These are phyloP conservation scores for Neoarius graeffei DNA, from an alignment of 2,113 vertebrate species.

Conservation along the genomic window DNA sequence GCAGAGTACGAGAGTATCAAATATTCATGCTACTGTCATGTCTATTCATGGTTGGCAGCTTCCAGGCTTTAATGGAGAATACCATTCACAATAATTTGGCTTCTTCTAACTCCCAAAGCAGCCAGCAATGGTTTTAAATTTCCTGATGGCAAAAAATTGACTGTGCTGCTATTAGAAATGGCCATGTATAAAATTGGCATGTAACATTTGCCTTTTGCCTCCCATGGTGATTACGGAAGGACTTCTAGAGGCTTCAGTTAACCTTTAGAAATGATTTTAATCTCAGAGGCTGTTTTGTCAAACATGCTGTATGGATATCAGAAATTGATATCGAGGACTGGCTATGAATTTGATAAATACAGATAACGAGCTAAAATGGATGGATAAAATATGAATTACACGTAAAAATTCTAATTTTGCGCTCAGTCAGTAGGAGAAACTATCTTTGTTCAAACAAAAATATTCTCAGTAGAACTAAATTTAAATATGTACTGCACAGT, in stretches of 20 bases:
- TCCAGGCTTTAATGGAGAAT: constrained; percentile 39
- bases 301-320: neutral
- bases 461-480: no score
- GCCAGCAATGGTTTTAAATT: constrained; percentile 9
- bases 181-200: neutral
- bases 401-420: neutral
- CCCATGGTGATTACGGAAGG: neutral
- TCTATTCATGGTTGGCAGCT: constrained; percentile 54
- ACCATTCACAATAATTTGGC: constrained; percentile 43
- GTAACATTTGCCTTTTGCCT: constrained; percentile 46
- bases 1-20: constrained; percentile 61
- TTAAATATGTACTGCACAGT: no score
- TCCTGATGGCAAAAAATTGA: constrained; percentile 5
- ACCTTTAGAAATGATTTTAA: constrained; percentile 42
- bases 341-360: neutral
- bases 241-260: constrained; percentile 19
- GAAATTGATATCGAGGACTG: neutral
- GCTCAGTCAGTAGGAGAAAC: neutral
- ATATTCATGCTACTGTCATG: constrained; percentile 69
- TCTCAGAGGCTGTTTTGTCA: neutral
- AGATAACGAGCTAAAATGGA: neutral
- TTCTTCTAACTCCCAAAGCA: constrained; percentile 42
- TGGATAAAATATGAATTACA: neutral
- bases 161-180: constrained; percentile 29
- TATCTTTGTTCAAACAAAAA: neutral